Evolutionary conservation across 1,140 invertebrate genomes (phyloP).

Genomic region (Belonocnema kinseyi): DNA sequence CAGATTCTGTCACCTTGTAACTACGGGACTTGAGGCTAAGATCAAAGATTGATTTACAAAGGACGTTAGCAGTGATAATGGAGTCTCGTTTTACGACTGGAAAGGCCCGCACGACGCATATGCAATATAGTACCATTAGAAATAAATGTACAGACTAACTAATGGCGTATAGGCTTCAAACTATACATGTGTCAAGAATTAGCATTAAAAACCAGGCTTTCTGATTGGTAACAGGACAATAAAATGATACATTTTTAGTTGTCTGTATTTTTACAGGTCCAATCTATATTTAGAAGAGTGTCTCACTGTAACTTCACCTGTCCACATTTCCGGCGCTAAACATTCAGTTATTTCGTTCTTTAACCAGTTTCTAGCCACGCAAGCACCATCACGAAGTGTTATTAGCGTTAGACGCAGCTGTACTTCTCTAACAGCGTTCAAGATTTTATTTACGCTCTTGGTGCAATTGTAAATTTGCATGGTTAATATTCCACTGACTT

Average conservation of each 20-base stretch:
- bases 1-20: constrained; percentile 11
- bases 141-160: too few relatives aligned
- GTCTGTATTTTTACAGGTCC: neutral
- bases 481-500: constrained; percentile 48
- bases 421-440: constrained; percentile 40
- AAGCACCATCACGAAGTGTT: constrained; percentile 26
- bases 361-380: neutral
- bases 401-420: constrained; percentile 39
- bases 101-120: too few relatives aligned
- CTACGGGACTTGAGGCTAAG: constrained; percentile 16
- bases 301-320: neutral
- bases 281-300: neutral
- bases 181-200: too few relatives aligned
- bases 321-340: constrained; percentile 5
- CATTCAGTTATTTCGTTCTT: neutral
- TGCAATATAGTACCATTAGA: too few relatives aligned
- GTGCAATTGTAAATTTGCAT: constrained; percentile 46
- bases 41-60: constrained; percentile 12
- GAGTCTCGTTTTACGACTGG: too few relatives aligned
- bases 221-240: too few relatives aligned
- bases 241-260: too few relatives aligned
- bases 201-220: too few relatives aligned
- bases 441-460: constrained; percentile 41
- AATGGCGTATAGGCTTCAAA: too few relatives aligned
- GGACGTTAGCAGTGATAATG: neutral